A percentile compares a stretch with the other conserved stretches of the same genome.
These are phyloP conservation scores for Ginglymostoma cirratum DNA, from an alignment of 2,113 vertebrate species.

Conservation along the genomic window DNA sequence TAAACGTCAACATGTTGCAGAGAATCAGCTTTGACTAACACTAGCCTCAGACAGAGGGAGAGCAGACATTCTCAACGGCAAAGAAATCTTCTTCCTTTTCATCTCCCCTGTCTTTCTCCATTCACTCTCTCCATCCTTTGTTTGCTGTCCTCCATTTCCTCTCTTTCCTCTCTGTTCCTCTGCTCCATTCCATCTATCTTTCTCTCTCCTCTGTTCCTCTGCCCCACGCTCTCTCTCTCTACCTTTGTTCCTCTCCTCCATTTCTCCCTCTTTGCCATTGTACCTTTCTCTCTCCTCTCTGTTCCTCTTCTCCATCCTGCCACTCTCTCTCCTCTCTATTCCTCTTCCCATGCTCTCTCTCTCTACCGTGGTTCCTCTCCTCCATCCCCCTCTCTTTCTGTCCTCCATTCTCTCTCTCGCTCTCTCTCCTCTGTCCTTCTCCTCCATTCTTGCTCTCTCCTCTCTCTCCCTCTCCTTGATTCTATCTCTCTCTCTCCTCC, in stretches of 20 bases:
- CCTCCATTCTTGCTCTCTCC: not conserved
- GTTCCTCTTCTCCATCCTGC: conserved; percentile 41
- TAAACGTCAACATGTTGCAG: not conserved
- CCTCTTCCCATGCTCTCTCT: conserved; percentile 41
- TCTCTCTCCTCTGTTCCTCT: no score
- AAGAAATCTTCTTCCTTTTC: not conserved
- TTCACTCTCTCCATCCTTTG: not conserved
- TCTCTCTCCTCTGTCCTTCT: conserved; percentile 39
- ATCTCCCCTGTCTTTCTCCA: not conserved
- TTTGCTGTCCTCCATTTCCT: not conserved
- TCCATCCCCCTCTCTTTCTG: no score
- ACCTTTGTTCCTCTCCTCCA: not conserved
- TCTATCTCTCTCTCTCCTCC: not conserved
- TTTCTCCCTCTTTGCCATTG: not conserved
- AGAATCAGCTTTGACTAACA: not conserved
- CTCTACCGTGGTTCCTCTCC: no score
- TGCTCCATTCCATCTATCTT: not conserved
- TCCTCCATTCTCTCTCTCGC: conserved; percentile 44
- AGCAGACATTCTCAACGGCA: not conserved
- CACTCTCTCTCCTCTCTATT: conserved; percentile 30
- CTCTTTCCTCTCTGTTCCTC: not conserved
- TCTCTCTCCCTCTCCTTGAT: not conserved
- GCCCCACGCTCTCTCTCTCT: not conserved
- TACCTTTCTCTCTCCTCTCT: conserved; percentile 32
- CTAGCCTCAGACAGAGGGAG: not conserved